Conservation (phyloP, 2,888 invertebrate genomes). For the Cheilosia scutellata region DNA sequence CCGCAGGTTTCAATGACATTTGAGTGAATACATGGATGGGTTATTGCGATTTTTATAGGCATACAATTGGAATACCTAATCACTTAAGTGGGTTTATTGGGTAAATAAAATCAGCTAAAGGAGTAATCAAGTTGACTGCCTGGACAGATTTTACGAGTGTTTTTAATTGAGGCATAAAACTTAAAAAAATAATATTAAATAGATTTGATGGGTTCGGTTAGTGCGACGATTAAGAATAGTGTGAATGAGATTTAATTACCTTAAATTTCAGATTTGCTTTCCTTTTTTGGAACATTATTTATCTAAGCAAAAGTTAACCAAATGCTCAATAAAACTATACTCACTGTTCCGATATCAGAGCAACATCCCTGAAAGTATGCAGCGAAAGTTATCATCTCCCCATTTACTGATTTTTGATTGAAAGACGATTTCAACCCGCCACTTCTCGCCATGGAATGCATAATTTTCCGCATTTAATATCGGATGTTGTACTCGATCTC, state of each 20-base stretch:
- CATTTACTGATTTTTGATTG: too few species aligned
- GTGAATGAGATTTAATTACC: background rate
- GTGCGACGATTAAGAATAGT: background rate
- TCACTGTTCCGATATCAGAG: too few species aligned
- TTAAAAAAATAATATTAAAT: background rate
- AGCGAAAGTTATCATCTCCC: too few species aligned
- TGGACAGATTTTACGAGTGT: background rate
- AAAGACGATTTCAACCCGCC: too few species aligned
- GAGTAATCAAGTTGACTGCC: background rate
- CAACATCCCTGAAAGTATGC: too few species aligned
- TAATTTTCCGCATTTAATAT: too few species aligned
- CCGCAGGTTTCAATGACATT: conserved; percentile 43
- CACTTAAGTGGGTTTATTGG: conserved; percentile 53
- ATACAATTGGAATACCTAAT: conserved; percentile 38
- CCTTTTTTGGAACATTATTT: too few species aligned
- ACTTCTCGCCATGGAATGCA: too few species aligned
- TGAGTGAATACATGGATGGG: conserved; percentile 19
- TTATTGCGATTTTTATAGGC: conserved; percentile 6
- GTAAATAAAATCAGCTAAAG: conserved; percentile 30
- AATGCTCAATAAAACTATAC: too few species aligned
- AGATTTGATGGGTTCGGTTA: background rate
- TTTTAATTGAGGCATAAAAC: conserved; percentile 9
- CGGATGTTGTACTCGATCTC: too few species aligned
- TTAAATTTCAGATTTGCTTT: too few species aligned
- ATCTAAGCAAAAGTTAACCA: too few species aligned